A percentile compares a stretch with the other conserved stretches of the same genome.
These are phyloP conservation scores for Oscheius myriophilus DNA, from an alignment of 2,888 invertebrate species.

Conservation along the genomic window DNA sequence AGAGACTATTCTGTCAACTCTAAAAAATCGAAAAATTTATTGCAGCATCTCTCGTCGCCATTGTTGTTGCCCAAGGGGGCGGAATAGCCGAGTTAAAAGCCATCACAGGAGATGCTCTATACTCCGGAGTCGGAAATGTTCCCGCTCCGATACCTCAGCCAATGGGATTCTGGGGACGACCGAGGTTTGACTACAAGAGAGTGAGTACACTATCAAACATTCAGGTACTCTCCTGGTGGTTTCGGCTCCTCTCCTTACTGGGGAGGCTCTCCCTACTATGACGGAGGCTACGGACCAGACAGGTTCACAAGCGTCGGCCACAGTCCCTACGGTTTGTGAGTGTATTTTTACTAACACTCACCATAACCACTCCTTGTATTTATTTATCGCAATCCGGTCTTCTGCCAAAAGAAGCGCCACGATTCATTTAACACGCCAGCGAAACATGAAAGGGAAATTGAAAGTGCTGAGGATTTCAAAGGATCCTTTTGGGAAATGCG, in stretches of 20 bases:
- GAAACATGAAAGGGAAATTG: too few species aligned
- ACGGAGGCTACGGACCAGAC: slow-evolving; percentile 36
- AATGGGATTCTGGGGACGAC: slow-evolving; percentile 59
- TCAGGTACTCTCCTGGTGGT: slow-evolving; percentile 39
- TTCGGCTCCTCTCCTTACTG: slow-evolving; percentile 33
- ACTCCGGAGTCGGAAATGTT: slow-evolving; percentile 51
- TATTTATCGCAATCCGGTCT: not conserved
- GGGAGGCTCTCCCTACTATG: slow-evolving; percentile 32
- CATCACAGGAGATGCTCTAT: slow-evolving; percentile 53
- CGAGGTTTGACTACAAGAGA: too few species aligned
- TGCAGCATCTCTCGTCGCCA: not conserved
- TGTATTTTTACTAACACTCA: slow-evolving; percentile 29
- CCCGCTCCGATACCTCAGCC: slow-evolving; percentile 53
- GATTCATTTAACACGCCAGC: not conserved
- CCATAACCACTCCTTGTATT: not conserved
- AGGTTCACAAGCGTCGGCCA: slow-evolving; percentile 44
- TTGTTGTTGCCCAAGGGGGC: slow-evolving; percentile 21
- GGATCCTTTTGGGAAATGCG: too few species aligned
- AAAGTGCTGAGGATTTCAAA: too few species aligned
- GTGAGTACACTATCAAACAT: too few species aligned
- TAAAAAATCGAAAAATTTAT: too few species aligned
- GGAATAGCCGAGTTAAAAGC: slow-evolving; percentile 56
- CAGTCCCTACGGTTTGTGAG: slow-evolving; percentile 57
- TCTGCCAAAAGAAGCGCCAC: slow-evolving; percentile 3
- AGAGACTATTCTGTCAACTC: too few species aligned